phyloP scores from a whole-genome alignment of 2,113 vertebrate species.

The Phylloscopus trochilus region DNA sequence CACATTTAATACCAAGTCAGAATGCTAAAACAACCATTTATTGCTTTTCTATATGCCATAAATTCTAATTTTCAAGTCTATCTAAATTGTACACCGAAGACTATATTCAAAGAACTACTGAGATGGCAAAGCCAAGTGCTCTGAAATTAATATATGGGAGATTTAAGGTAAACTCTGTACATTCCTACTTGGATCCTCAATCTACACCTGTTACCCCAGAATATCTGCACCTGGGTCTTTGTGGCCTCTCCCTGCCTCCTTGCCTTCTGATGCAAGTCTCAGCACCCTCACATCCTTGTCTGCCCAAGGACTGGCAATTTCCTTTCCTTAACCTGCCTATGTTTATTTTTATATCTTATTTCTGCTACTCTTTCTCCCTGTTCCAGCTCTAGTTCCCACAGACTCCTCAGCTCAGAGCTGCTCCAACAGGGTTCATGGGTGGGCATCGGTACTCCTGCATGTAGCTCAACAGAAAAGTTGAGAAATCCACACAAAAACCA shows the following conservation, averaged over 20 bases:
- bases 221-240: rapidly evolving
- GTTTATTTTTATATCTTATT: rapidly evolving
- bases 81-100: background rate
- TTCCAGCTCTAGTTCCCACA: background rate
- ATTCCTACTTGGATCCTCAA: background rate
- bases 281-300: background rate
- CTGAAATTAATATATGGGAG: background rate
- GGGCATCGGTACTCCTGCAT: rapidly evolving
- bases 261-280: background rate
- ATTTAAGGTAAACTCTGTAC: background rate
- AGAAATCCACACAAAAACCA: background rate
- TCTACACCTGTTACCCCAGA: background rate
- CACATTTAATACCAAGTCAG: slow-evolving; percentile 1
- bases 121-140: rapidly evolving
- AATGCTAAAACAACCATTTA: background rate
- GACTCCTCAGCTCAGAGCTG: background rate
- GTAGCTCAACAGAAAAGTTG: background rate
- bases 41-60: background rate
- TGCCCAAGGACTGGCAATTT: rapidly evolving
- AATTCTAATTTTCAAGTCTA: slow-evolving; percentile 9
- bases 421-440: background rate
- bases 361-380: background rate
- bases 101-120: background rate
- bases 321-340: rapidly evolving
- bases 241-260: background rate